Evolutionary conservation across 2,113 vertebrate species (phyloP).

Genomic region (Chloebia gouldiae): DNA sequence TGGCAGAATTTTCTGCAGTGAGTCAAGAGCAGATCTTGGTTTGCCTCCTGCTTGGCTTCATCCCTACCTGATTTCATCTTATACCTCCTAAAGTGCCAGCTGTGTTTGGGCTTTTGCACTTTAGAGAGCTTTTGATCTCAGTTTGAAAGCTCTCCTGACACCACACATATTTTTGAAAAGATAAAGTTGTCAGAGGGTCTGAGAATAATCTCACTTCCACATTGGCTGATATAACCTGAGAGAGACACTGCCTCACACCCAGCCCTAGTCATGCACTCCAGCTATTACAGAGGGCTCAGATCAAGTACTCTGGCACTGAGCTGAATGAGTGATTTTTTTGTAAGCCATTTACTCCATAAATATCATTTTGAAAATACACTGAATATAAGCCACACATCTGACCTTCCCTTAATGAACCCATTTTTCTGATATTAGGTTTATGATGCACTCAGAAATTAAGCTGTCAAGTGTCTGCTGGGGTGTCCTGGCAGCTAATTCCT

Average conservation of each 20-base stretch:
- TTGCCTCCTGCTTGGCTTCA: neutral
- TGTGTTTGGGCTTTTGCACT: neutral
- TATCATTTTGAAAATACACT: neutral
- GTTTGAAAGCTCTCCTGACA: neutral
- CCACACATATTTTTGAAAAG: neutral
- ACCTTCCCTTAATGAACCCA: neutral
- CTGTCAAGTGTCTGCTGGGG: neutral
- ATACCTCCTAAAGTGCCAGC: neutral
- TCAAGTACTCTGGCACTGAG: neutral
- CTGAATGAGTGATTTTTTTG: neutral
- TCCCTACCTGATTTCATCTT: neutral
- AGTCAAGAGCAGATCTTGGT: neutral
- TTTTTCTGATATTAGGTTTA: neutral
- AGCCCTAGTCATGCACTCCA: neutral
- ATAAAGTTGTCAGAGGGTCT: neutral
- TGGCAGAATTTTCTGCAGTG: neutral
- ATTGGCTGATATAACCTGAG: neutral
- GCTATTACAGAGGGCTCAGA: neutral
- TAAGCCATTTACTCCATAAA: neutral
- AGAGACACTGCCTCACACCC: neutral
- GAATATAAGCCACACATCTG: neutral
- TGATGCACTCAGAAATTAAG: neutral
- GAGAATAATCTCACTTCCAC: neutral
- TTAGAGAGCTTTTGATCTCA: neutral
- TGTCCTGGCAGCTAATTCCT: neutral